Base-by-base conservation (phyloP, 2,888 invertebrate genomes). In the Clivina fossor region DNA sequence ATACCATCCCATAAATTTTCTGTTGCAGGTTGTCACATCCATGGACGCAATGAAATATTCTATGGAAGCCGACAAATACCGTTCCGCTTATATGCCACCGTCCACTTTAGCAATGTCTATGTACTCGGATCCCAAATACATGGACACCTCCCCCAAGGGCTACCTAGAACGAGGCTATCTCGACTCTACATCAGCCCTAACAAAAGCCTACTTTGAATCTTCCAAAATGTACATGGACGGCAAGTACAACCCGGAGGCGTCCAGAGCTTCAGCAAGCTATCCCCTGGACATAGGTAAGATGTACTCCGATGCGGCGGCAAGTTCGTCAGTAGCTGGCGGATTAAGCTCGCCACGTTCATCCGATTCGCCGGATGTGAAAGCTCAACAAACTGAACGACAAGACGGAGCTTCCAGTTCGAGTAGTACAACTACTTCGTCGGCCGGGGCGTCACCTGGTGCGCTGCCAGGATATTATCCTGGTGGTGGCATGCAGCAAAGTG, bases 41-140 rank as follows among this genome's bases (percentile, higher is more conserved):
- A 86, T 88, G 86, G 88, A 88, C 68, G 81, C 82, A 11, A 86
- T 87, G 85, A 87, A 87, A 68, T 87, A 88, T 69, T 84, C 86
- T 7, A 81, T 87, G 76, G 87, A 87, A 62, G 84, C 85, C 0
- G 88, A 88, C 65, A 88, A 88, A 65, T 88, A 88, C 71, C 79
- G 88, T 49, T 82, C 84, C 16, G 77, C 82, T 0, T 88, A 87
- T 74, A 83, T 81, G 76, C 80, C 80, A 1, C 80, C 80, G 2
- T 78, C 79, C 32, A 78, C 78, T n/a, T 69, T 80, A n/a, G 77
- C 80, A 57, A 80, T 80, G 79, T 78, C 85, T 57, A 86, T 86
- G 86, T 87, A 87, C 67, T 81, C 84, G 0, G 86, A 86, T 63
- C 84, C 86, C 0, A 86, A 81, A 66, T 81, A 81, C 69, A 74